Conservation (phyloP, 2,888 invertebrate genomes). For the Arctia plantaginis region DNA sequence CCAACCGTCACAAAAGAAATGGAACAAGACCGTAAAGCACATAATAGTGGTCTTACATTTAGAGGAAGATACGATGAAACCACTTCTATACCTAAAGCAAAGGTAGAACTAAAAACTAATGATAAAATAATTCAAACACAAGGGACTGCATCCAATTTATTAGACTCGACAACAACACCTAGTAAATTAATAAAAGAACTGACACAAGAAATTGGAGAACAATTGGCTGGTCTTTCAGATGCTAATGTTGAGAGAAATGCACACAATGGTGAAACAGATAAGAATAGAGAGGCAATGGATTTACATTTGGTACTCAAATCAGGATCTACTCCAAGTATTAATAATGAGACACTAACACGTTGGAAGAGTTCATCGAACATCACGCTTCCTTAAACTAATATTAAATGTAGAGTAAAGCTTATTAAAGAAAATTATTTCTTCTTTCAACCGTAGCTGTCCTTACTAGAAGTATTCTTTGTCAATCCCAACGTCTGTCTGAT, state of each 20-base stretch:
- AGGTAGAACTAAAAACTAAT: not conserved
- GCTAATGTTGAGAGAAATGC: not conserved
- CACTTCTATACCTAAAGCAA: not conserved
- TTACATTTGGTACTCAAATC: not conserved
- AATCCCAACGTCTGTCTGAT: no score
- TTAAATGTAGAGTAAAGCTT: not conserved
- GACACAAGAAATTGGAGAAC: not conserved
- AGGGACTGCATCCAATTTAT: not conserved
- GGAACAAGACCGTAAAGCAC: no score
- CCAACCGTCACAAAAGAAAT: not conserved
- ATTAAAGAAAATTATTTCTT: no score
- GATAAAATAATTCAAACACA: not conserved
- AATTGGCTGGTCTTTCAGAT: not conserved
- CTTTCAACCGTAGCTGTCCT: not conserved
- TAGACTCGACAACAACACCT: not conserved
- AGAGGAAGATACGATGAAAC: not conserved
- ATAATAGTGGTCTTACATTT: not conserved
- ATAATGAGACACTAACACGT: not conserved
- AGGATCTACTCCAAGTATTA: not conserved
- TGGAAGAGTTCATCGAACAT: not conserved
- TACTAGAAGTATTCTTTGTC: no score
- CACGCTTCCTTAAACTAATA: not conserved
- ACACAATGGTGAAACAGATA: not conserved
- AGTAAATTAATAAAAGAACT: not conserved
- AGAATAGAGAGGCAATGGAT: not conserved